These are phyloP conservation scores for Chloroceryle inda DNA, from an alignment of 2,797 vertebrate genomes.

Conservation along the genomic window DNA sequence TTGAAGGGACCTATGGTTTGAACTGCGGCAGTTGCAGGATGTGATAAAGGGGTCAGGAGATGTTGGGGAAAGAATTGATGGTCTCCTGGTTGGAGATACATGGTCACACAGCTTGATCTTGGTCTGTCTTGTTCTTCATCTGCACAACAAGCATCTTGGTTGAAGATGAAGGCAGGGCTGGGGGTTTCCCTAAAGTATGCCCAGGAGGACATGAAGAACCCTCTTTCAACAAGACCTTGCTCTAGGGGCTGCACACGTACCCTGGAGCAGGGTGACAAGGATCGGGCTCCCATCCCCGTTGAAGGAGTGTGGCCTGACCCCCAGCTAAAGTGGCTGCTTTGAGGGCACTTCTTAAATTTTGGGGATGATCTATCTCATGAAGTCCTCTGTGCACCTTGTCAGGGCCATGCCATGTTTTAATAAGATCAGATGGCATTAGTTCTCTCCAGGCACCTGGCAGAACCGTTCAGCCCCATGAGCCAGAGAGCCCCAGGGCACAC, in stretches of 20 bases:
- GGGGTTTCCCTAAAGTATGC: accelerated
- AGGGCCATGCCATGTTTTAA: accelerated
- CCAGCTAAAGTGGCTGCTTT: not conserved
- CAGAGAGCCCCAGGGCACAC: not conserved
- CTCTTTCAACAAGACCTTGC: not conserved
- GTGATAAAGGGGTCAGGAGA: not conserved
- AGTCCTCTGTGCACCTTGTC: not conserved
- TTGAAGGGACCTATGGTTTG: not conserved
- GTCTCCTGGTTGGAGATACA: not conserved
- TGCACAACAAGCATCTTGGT: accelerated
- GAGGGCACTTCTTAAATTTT: not conserved
- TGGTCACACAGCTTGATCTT: not conserved
- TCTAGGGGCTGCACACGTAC: not conserved
- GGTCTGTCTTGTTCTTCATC: not conserved
- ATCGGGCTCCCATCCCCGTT: accelerated
- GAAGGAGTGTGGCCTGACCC: accelerated
- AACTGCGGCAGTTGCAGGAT: accelerated
- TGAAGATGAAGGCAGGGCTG: not conserved
- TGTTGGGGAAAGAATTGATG: accelerated
- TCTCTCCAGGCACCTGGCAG: not conserved
- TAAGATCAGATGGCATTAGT: not conserved
- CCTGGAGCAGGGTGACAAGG: not conserved
- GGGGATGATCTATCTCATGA: not conserved
- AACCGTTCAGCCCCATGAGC: accelerated
- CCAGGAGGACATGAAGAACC: not conserved